Evolutionary conservation across 2,113 vertebrate species (phyloP), one percentile per base, ranked within the genome.

Genomic region (Colinus virginianus): DNA sequence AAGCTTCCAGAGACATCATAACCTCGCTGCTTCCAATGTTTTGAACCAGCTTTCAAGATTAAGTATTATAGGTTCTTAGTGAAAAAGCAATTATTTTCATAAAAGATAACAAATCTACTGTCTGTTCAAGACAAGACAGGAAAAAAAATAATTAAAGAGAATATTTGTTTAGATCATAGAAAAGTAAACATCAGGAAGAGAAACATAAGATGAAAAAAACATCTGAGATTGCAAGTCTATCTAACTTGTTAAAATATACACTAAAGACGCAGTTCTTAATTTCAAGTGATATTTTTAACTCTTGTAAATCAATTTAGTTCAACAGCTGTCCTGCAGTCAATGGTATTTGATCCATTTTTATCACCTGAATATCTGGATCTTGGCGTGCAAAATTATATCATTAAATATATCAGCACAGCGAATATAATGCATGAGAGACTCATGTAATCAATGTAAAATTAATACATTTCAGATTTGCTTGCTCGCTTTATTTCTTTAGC

Each of bases 341-440:
- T 51, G 22, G 7, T 36, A 70, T 84, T 64, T 77, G 63, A 84
- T 90, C 46, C 71, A 64, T 82, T 69, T 56, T 51, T 72, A 14
- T 69, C 63, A 84, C 26, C 67, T 89, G 81, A 84, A 87, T 13
- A 36, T 77, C 32, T 75, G 63, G 45, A 6, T 45, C 38, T 25
- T 64, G 25, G 4, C 77, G 59, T 59, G 28, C 32, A 81, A 92
- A 77, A 85, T 64, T 18, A 63, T 7, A 46, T 61, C 38, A 6
- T 43, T 85, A 89, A 84, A 90, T 92, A 87, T 84, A 89, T 84
- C 68, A 28, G 30, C 7, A n/a, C 15, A 81, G 48, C 43, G 48
- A 76, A 59, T 21, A 69, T 14, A 82, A 7, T 48, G 42, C 42
- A 43, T 18, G 25, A 34, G 14, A 45, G 76, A n/a, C 22, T 82